These are phyloP conservation scores for Euproctis similis DNA, from an alignment of 2,888 invertebrate species.

Conservation along the genomic window DNA sequence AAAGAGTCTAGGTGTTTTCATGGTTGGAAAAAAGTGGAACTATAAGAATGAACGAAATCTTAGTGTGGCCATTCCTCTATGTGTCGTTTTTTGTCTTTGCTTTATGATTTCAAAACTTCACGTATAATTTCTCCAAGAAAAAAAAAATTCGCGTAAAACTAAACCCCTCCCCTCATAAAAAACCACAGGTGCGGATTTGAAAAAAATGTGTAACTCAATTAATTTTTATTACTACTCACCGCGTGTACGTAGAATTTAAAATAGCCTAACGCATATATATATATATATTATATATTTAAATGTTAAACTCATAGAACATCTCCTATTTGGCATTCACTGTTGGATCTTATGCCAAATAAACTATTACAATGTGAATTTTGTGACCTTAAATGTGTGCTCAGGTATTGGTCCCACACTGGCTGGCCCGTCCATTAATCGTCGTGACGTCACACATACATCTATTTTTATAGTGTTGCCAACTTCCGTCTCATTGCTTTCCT, in stretches of 20 bases:
- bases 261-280: conserved; percentile 19
- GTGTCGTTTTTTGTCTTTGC: too few relatives aligned
- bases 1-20: too few relatives aligned
- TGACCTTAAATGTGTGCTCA: conserved; percentile 37
- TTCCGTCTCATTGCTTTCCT: conserved; percentile 8
- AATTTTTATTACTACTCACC: conserved; percentile 28
- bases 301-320: conserved; percentile 55
- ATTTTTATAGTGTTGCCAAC: conserved; percentile 23
- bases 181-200: too few relatives aligned
- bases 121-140: too few relatives aligned
- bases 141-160: too few relatives aligned
- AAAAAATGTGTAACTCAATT: conserved; percentile 25
- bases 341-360: conserved; percentile 63
- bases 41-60: too few relatives aligned
- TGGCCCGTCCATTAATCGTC: conserved; percentile 46
- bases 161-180: too few relatives aligned
- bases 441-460: conserved; percentile 44
- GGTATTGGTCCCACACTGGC: conserved; percentile 63
- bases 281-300: conserved; percentile 34
- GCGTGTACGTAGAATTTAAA: conserved; percentile 27
- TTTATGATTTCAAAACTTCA: too few relatives aligned
- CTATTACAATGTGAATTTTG: conserved; percentile 64
- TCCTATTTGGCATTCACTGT: conserved; percentile 65
- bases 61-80: too few relatives aligned
- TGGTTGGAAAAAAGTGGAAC: too few relatives aligned